Conservation (phyloP, 2,113 vertebrate species). For the Rhynchomys soricoides region DNA sequence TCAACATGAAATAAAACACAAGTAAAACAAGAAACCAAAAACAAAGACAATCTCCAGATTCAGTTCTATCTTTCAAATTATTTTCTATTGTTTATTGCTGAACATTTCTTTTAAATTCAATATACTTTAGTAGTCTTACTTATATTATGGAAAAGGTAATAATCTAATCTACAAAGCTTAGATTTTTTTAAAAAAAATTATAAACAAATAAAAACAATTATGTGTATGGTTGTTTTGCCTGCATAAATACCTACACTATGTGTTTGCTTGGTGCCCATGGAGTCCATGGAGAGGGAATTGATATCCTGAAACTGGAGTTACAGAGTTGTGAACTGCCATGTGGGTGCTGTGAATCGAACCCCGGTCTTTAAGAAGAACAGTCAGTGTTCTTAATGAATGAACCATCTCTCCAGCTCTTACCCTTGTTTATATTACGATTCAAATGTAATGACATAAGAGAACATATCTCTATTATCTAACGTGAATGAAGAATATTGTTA, state of each 20-base stretch:
- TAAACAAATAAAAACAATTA: background rate
- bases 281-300: background rate
- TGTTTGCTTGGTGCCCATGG: background rate
- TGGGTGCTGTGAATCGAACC: background rate
- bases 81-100: background rate
- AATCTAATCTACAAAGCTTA: background rate
- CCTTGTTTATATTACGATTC: background rate
- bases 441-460: background rate
- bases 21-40: background rate
- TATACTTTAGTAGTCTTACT: background rate
- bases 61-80: background rate
- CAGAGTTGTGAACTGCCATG: background rate
- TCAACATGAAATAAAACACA: background rate
- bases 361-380: background rate
- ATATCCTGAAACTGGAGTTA: background rate
- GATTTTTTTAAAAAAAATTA: background rate
- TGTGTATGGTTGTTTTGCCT: background rate
- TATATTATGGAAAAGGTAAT: background rate
- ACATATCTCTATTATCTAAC: background rate
- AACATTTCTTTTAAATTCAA: conserved; percentile 33
- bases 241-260: background rate
- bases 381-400: background rate
- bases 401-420: background rate
- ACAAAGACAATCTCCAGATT: background rate
- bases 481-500: background rate